Evolutionary conservation across 2,797 vertebrate genomes (phyloP), one percentile per base, ranked within the genome.

Genomic region (Hoplostethus atlanticus): DNA sequence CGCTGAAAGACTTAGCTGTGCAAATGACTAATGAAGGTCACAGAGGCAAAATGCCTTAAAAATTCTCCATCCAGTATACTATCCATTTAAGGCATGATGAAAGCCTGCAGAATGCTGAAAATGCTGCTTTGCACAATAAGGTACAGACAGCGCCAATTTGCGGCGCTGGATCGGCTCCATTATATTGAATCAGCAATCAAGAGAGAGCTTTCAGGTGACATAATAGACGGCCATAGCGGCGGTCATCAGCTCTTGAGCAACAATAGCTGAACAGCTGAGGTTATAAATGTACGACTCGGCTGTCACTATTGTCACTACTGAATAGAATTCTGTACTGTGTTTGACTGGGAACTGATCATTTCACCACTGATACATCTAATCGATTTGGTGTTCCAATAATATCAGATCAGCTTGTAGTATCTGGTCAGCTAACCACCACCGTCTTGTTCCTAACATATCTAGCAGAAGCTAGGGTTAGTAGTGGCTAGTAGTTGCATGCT

Each of bases 11-110:
- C 79, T 76, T 55, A 17, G 63, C 71, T 46, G 48, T 25, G 74
- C 25, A 48, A 64, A 65, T 60, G 58, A 81, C 52, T 30, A 64
- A 74, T 73, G 63, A 78, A 82, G 84, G 83, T 85, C 75, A 77
- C 50, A 8, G 67, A 63, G 40, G 28, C 12, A 62, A 64, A 69
- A 73, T 2, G 16, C 58, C 53, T 15, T 4, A n/a, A 36, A 52
- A 56, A 52, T 3, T 34, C 1, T 51, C 8, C 17, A 7, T n/a
- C 56, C 6, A 31, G 11, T 5, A 4, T 2, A 2, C 28, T 28
- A 25, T 0, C 0, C 2, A 60, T 30, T 15, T 3, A 72, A 44
- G 21, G 25, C 5, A 9, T 12, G 34, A 63, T 30, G 55, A 60
- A 64, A 64, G 48, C 12, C 2, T 36, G 11, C 1, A 28, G 48